phyloP scores from a whole-genome alignment of 2,888 invertebrate genomes.

The Helobdella robusta region DNA sequence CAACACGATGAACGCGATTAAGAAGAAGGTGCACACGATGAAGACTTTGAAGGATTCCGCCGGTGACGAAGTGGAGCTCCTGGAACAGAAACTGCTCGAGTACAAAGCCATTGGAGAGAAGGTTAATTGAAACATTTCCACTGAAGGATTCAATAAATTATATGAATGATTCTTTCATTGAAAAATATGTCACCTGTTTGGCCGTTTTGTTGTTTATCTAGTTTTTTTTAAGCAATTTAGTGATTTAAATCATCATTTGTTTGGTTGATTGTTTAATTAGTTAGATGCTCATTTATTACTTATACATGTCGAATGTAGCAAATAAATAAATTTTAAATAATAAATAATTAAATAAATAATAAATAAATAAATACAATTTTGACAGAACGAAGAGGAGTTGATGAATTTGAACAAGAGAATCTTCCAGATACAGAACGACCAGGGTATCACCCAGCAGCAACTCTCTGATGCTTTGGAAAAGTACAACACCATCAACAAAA shows the following conservation, averaged over 20 bases:
- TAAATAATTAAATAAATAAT: background rate
- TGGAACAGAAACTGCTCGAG: constrained; percentile 23
- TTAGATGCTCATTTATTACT: too few species aligned
- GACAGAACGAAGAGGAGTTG: constrained; percentile 24
- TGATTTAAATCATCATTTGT: too few species aligned
- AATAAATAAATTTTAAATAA: background rate
- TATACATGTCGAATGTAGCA: too few species aligned
- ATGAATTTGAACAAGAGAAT: constrained; percentile 14
- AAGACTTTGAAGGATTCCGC: constrained; percentile 16
- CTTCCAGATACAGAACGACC: constrained; percentile 9
- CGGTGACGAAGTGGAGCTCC: constrained; percentile 6
- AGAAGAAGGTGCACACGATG: constrained; percentile 28
- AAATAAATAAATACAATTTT: background rate
- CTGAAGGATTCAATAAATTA: too few species aligned
- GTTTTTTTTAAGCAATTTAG: too few species aligned
- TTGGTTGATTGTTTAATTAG: too few species aligned
- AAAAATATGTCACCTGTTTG: too few species aligned
- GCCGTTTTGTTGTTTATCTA: too few species aligned
- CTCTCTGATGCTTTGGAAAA: constrained; percentile 9
- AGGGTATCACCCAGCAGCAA: constrained; percentile 13
- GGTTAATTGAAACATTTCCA: constrained; percentile 4
- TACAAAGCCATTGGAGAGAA: constrained; percentile 25
- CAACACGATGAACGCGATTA: constrained; percentile 28
- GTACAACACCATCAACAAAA: constrained; percentile 14
- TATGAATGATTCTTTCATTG: too few species aligned